Evolutionary conservation across 2,797 vertebrate genomes (phyloP).

Genomic region (Zalophus californianus): DNA sequence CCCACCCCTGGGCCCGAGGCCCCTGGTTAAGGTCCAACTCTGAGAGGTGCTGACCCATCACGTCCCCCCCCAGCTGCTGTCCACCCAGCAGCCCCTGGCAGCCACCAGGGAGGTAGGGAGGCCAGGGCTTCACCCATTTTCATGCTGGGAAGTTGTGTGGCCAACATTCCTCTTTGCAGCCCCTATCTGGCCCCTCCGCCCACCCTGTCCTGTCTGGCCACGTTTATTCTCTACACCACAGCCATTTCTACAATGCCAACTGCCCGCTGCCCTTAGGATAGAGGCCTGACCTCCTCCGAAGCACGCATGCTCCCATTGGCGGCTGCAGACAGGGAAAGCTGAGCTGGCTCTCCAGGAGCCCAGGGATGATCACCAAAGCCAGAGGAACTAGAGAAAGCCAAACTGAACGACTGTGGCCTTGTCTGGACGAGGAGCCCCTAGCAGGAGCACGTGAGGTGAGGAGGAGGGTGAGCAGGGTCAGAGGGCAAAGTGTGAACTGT

Average conservation of each 20-base stretch:
- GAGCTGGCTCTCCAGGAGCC: not conserved
- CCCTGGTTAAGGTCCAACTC: no score
- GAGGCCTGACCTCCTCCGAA: not conserved
- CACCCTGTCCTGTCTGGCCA: not conserved
- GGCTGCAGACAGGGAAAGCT: not conserved
- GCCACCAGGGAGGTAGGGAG: not conserved
- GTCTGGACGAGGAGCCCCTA: not conserved
- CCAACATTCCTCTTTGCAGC: not conserved
- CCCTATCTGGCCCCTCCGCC: not conserved
- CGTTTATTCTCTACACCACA: not conserved
- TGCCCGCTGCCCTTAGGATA: not conserved
- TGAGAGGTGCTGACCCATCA: not conserved
- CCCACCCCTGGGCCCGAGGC: not conserved
- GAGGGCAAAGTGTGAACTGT: not conserved
- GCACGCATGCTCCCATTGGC: no score
- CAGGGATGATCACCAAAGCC: not conserved
- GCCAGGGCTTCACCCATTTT: not conserved
- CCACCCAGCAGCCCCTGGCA: not conserved
- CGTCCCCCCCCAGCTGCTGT: not conserved
- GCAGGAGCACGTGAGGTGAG: no score
- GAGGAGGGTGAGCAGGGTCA: not conserved
- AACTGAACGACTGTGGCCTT: accelerated
- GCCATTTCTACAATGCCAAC: not conserved
- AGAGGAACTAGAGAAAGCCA: not conserved
- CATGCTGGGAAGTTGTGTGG: not conserved